Base-by-base conservation (phyloP, 1,140 invertebrate genomes). In the Drosophila tropicalis region DNA sequence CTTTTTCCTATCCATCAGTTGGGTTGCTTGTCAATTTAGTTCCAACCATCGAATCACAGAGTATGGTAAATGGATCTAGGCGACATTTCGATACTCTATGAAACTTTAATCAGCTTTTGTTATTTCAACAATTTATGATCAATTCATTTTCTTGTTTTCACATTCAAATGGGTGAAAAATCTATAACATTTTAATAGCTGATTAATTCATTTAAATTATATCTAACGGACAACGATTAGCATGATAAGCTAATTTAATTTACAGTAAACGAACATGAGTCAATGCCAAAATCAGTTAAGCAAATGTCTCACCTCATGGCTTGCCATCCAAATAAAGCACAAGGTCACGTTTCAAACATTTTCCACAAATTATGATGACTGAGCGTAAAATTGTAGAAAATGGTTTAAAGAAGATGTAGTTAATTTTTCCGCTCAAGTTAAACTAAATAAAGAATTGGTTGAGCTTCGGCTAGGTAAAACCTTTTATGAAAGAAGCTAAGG, bases 21-120 rank as follows among this genome's bases (percentile, higher is more conserved):
- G 41, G 15, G 17, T 70, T 62, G 13, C 44, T 13, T 62, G 60
- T 44, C 19, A 40, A 67, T 32, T 67, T 25, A 36, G 71, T 47
- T 64, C 55, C 55, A 65, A 44, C 34, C 25, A 41, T 61, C 5
- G 34, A 34, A 57, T 57, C n/a, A 39, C 6, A 58, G 56, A 6
- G 10, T 56, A 32, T 9, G 9, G 15, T 7, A n/a, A 12, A 57
- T 57, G 7, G 13, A 13, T 29, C 4, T 15, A 5, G 6, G n/a
- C 55, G 29, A 57, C 29, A 29, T 29, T 29, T 29, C 0, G 6
- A 29, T 29, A 29, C 29, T 29, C 29, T 29, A 29, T 3, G 0
- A 29, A 29, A 25, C 22, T n/a, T n/a, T n/a, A n/a, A n/a, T n/a
- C n/a, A n/a, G n/a, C n/a, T n/a, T n/a, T n/a, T n/a, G n/a, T n/a